Conservation (phyloP, 2,797 vertebrate species). For the Huso huso region DNA sequence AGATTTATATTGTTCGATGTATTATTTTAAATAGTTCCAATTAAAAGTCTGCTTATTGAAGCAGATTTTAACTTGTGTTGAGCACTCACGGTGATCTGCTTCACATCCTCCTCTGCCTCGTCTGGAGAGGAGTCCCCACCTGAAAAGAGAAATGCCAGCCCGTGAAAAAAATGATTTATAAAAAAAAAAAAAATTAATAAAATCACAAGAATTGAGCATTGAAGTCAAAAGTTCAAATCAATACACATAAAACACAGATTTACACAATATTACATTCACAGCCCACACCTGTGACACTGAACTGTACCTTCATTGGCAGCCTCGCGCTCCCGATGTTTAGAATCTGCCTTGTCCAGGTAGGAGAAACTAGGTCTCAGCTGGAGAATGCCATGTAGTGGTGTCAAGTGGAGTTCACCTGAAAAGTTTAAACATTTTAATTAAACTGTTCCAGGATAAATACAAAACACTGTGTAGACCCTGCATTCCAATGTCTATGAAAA, state of each 20-base stretch:
- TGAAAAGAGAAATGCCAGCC: conserved; percentile 36
- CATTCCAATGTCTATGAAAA: too few species aligned
- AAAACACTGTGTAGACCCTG: too few species aligned
- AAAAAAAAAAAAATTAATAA: not conserved
- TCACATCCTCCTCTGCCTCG: conserved; percentile 88
- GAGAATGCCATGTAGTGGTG: conserved; percentile 89
- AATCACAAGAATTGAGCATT: not conserved
- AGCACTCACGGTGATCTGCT: conserved; percentile 84
- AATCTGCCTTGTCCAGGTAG: conserved; percentile 91
- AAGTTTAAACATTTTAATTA: not conserved
- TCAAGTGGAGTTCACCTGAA: conserved; percentile 90
- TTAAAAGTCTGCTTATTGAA: too few species aligned
- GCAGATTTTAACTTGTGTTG: too few species aligned
- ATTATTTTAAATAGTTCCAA: too few species aligned
- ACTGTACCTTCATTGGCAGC: conserved; percentile 81
- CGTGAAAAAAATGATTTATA: too few species aligned
- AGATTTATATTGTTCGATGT: not conserved
- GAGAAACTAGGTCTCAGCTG: conserved; percentile 93
- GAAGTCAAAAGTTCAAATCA: too few species aligned
- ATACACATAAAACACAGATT: not conserved
- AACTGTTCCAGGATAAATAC: too few species aligned
- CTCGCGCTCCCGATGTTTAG: conserved; percentile 87
- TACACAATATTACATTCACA: not conserved
- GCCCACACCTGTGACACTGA: not conserved
- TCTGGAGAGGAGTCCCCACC: conserved; percentile 98